A percentile compares a stretch with the other conserved stretches of the same genome.
Conservation (phyloP, 37 sponge, comb jelly and placozoan species). For the Chondrosia reniformis region DNA sequence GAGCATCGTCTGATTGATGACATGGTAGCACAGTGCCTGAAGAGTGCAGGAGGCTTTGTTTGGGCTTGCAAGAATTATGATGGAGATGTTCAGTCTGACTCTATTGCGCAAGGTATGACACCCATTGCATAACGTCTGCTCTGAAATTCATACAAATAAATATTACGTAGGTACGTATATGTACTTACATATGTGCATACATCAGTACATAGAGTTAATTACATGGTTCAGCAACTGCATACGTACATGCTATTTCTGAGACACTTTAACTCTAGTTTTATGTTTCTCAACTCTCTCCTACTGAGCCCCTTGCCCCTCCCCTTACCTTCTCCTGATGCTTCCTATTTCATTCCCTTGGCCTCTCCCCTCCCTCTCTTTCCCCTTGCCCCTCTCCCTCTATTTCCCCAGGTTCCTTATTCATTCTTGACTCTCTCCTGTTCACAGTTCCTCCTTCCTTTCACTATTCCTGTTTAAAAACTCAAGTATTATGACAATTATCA, state of each 20-base stretch:
- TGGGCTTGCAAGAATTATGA: conserved; percentile 99
- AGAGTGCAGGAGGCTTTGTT: conserved; percentile 94
- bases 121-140: too few species aligned
- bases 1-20: conserved; percentile 96
- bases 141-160: too few species aligned
- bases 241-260: too few species aligned
- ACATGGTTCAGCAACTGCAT: too few species aligned
- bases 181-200: neutral
- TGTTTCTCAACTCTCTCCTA: too few species aligned
- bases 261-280: too few species aligned
- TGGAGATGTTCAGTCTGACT: conserved; percentile 77
- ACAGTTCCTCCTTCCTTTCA: too few species aligned
- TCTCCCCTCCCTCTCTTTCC: neutral
- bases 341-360: neutral
- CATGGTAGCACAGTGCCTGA: conserved; percentile 93
- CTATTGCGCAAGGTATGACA: conserved; percentile 87
- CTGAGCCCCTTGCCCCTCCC: neutral
- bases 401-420: too few species aligned
- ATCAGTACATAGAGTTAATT: neutral
- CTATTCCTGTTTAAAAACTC: too few species aligned
- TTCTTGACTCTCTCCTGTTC: too few species aligned
- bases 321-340: neutral
- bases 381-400: neutral
- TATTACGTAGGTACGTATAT: neutral
- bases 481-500: too few species aligned